Percentiles rank a stretch among this genome's conserved stretches.
Conservation (phyloP, 2,888 invertebrate species). For the Andrena chrysosceles region DNA sequence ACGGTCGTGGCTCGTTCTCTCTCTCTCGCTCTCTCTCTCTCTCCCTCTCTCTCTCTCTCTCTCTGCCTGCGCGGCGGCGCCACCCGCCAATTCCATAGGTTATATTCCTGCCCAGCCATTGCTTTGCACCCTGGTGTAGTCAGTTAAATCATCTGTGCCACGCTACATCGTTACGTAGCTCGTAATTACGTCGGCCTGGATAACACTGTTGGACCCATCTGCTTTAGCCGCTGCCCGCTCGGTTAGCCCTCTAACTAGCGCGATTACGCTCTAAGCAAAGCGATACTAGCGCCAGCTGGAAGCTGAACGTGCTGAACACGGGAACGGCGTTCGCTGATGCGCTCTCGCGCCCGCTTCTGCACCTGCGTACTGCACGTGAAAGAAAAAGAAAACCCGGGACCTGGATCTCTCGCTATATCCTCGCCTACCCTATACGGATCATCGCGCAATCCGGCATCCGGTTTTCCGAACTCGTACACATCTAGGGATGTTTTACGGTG, state of each 20-base stretch:
- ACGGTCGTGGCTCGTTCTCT: constrained; percentile 24
- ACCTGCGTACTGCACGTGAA: constrained; percentile 62
- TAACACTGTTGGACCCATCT: constrained; percentile 8
- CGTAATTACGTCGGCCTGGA: constrained; percentile 11
- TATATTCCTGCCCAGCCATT: constrained; percentile 15
- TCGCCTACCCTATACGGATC: constrained; percentile 65
- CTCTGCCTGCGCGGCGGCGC: not conserved
- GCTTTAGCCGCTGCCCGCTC: constrained; percentile 47
- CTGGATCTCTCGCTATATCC: constrained; percentile 66
- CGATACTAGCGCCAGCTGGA: constrained; percentile 57
- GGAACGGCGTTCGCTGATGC: constrained; percentile 48
- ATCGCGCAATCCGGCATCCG: constrained; percentile 64
- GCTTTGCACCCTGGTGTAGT: constrained; percentile 51
- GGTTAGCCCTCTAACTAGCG: constrained; percentile 44
- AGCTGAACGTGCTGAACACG: constrained; percentile 53
- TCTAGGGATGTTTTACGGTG: constrained; percentile 59
- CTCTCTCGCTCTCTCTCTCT: constrained; percentile 1
- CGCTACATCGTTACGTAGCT: not conserved
- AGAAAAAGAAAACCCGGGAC: constrained; percentile 43
- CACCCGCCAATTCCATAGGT: not conserved
- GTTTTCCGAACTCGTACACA: constrained; percentile 66
- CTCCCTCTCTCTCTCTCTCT: constrained; percentile 11
- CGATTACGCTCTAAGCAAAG: constrained; percentile 58
- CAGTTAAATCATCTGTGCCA: constrained; percentile 30
- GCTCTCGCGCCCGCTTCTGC: constrained; percentile 50